These are phyloP conservation scores for Zenarchopterus dispar DNA, from an alignment of 2,797 vertebrate species.

Conservation along the genomic window DNA sequence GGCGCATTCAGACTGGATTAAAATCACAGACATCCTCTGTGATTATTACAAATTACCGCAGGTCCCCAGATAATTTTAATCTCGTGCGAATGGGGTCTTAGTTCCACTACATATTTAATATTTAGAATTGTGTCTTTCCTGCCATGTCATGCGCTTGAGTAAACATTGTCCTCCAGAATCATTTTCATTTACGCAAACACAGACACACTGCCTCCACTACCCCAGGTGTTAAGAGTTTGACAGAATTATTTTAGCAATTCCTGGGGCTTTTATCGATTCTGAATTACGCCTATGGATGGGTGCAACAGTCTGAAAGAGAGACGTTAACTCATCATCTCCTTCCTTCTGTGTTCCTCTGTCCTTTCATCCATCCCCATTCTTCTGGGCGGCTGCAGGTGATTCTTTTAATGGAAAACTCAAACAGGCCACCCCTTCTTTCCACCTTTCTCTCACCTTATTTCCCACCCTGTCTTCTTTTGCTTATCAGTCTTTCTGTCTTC, in stretches of 20 bases:
- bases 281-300: conserved; percentile 14
- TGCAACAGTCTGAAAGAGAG: conserved; percentile 30
- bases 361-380: conserved; percentile 62
- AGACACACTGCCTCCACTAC: conserved; percentile 34
- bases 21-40: too few relatives aligned
- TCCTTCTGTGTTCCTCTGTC: conserved; percentile 31
- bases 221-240: conserved; percentile 67
- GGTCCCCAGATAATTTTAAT: too few relatives aligned
- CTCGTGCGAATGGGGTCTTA: too few relatives aligned
- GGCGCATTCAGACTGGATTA: too few relatives aligned
- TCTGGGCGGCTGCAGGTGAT: conserved; percentile 45
- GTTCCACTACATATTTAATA: not conserved
- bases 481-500: conserved; percentile 18
- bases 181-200: conserved; percentile 6
- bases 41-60: too few relatives aligned
- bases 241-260: conserved; percentile 73
- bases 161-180: not conserved
- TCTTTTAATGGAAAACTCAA: conserved; percentile 72
- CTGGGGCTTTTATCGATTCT: conserved; percentile 41
- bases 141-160: not conserved
- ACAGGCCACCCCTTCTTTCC: conserved; percentile 21
- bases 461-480: conserved; percentile 6
- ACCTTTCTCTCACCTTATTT: conserved; percentile 22
- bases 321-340: conserved; percentile 54
- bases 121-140: not conserved